phyloP scores from a whole-genome alignment of 2,113 vertebrate genomes.

The Ellobius talpinus region DNA sequence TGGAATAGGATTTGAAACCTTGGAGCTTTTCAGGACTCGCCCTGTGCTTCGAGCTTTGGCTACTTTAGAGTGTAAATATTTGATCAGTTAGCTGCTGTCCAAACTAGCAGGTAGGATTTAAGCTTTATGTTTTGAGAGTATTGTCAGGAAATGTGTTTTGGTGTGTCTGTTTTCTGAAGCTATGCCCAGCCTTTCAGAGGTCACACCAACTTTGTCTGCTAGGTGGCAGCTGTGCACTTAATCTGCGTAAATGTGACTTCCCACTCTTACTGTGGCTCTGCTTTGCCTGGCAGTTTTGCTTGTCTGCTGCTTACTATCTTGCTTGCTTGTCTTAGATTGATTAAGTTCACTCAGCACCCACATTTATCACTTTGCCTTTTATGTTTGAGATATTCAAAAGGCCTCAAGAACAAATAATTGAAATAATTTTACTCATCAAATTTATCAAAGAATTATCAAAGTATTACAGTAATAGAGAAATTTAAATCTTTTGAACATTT shows the following conservation, averaged over 20 bases:
- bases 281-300: slow-evolving; percentile 2
- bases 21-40: background rate
- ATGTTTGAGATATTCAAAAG: slow-evolving; percentile 62
- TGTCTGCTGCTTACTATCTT: background rate
- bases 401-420: slow-evolving; percentile 29
- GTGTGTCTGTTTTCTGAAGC: background rate
- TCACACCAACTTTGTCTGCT: slow-evolving; percentile 70
- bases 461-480: slow-evolving; percentile 14
- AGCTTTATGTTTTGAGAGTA: slow-evolving; percentile 6
- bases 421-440: slow-evolving; percentile 55
- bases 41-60: background rate
- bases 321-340: background rate
- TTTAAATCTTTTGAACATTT: background rate
- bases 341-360: slow-evolving; percentile 6
- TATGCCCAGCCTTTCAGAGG: background rate
- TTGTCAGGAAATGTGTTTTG: slow-evolving; percentile 34
- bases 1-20: background rate
- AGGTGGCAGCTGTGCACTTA: slow-evolving; percentile 76
- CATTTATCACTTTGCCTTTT: slow-evolving; percentile 43
- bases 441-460: slow-evolving; percentile 38
- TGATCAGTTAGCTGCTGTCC: slow-evolving; percentile 20
- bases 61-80: slow-evolving; percentile 43
- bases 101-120: slow-evolving; percentile 31
- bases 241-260: slow-evolving; percentile 56
- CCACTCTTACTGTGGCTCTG: slow-evolving; percentile 11